These are phyloP conservation scores for Copidosoma floridanum DNA, from an alignment of 1,140 invertebrate species.

Conservation along the genomic window DNA sequence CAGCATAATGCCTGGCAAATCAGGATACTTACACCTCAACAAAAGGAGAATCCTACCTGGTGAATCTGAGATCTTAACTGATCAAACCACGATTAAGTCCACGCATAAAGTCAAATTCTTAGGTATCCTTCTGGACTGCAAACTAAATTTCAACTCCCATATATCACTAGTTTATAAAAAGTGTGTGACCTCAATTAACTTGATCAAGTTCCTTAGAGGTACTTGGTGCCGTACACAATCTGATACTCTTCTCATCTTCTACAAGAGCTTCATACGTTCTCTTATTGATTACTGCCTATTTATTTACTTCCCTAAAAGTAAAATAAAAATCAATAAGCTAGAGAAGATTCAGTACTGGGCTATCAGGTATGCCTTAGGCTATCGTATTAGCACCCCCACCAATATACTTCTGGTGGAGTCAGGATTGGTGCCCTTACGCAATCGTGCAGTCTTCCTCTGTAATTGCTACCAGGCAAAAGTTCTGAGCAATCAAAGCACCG, in stretches of 20 bases:
- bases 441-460: not conserved
- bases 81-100: not conserved
- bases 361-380: slow-evolving; percentile 11
- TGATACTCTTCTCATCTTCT: not conserved
- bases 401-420: slow-evolving; percentile 14
- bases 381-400: slow-evolving; percentile 1
- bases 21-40: slow-evolving; percentile 5
- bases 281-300: not conserved
- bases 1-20: slow-evolving; percentile 7
- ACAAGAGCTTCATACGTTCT: not conserved
- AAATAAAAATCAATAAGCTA: not conserved
- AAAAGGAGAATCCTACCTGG: slow-evolving; percentile 1
- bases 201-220: slow-evolving; percentile 14
- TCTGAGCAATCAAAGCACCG: not conserved
- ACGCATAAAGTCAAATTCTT: not conserved
- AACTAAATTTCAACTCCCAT: not conserved
- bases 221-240: slow-evolving; percentile 22
- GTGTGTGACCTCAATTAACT: not conserved
- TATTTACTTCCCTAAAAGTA: not conserved
- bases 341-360: slow-evolving; percentile 12
- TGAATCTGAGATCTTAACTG: not conserved
- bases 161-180: not conserved
- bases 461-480: not conserved
- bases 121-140: slow-evolving; percentile 11
- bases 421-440: not conserved